These are phyloP conservation scores for Elanoides forficatus DNA, from an alignment of 2,113 vertebrate genomes.

Conservation along the genomic window DNA sequence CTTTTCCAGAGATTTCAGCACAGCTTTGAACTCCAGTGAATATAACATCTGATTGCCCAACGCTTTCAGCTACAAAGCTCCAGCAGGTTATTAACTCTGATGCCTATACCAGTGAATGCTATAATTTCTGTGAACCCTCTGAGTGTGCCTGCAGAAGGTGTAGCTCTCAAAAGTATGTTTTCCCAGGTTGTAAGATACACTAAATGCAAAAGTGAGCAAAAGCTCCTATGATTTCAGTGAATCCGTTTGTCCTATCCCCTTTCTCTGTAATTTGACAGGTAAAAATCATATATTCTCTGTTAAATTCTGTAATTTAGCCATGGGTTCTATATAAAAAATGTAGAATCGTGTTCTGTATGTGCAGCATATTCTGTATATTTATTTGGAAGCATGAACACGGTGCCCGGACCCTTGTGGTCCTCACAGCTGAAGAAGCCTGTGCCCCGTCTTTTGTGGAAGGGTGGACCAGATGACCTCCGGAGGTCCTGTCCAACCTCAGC, in stretches of 20 bases:
- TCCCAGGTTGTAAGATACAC: background rate
- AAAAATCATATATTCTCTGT: background rate
- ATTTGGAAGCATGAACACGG: background rate
- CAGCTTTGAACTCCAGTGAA: background rate
- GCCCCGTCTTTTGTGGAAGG: background rate
- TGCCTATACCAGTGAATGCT: background rate
- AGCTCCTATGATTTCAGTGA: background rate
- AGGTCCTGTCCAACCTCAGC: background rate
- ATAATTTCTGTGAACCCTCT: background rate
- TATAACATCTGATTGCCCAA: background rate
- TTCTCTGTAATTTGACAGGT: background rate
- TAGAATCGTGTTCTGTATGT: background rate
- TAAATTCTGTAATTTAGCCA: background rate
- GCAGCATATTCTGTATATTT: background rate
- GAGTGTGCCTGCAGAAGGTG: background rate
- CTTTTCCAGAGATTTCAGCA: background rate
- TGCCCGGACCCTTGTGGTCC: background rate
- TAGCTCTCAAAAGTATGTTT: background rate
- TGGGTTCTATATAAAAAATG: background rate
- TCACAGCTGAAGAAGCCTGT: background rate
- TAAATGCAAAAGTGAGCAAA: background rate
- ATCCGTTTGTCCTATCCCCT: background rate
- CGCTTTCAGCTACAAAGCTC: background rate
- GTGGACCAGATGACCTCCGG: background rate
- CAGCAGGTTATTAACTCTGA: background rate